Percentiles rank a stretch among this genome's conserved stretches.
These are phyloP conservation scores for Amyelois transitella DNA, from an alignment of 1,140 invertebrate species.

Conservation along the genomic window DNA sequence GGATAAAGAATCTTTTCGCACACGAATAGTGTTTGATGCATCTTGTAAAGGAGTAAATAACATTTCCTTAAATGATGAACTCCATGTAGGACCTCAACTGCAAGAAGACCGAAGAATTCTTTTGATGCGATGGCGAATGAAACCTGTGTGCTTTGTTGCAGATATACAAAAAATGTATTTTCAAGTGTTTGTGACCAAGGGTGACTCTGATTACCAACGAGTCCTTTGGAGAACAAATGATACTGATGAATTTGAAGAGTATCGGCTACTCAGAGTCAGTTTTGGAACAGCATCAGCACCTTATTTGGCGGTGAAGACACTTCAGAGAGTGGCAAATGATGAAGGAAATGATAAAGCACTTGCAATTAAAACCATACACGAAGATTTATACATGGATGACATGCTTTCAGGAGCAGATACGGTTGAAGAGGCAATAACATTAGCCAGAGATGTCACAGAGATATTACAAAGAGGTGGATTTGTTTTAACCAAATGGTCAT, in stretches of 20 bases:
- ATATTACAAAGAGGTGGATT: slow-evolving; percentile 25
- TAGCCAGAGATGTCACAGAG: no score
- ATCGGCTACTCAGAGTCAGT: no score
- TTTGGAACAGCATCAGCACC: no score
- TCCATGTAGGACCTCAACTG: slow-evolving; percentile 15
- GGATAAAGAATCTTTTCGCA: slow-evolving; percentile 16
- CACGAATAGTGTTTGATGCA: slow-evolving; percentile 18
- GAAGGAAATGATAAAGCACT: no score
- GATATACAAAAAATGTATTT: slow-evolving; percentile 28
- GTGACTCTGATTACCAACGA: slow-evolving; percentile 45
- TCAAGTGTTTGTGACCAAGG: slow-evolving; percentile 13
- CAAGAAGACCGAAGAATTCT: slow-evolving; percentile 23
- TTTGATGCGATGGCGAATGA: slow-evolving; percentile 18
- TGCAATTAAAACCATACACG: no score
- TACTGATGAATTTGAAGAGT: slow-evolving; percentile 3
- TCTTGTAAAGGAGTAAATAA: slow-evolving; percentile 16
- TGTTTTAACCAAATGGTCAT: slow-evolving; percentile 29
- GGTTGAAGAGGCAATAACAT: no score
- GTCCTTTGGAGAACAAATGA: slow-evolving; percentile 38
- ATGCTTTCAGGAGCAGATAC: no score
- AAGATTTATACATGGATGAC: no score
- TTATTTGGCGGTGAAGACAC: no score
- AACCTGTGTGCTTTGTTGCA: slow-evolving; percentile 12
- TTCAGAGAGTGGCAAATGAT: no score
- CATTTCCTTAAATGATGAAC: slow-evolving; percentile 29